Percentiles rank a stretch among this genome's conserved stretches.
Evolutionary conservation across 2,797 vertebrate species (phyloP).

Genomic region (Pyrocephalus nanus): DNA sequence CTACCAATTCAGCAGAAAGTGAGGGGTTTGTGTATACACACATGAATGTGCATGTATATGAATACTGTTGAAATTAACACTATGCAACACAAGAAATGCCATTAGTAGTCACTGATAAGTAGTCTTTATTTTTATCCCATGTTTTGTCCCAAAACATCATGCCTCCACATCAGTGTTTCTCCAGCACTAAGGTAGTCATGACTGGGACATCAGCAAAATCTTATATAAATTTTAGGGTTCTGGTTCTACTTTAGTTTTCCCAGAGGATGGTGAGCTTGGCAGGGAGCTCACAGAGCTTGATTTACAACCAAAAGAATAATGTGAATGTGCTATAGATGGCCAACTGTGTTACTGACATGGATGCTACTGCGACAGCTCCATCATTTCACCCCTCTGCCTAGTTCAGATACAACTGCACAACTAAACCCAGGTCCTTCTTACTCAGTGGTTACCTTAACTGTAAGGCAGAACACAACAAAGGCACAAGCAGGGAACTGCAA

Average conservation of each 20-base stretch:
- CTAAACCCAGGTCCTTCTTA: background rate
- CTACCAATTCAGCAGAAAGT: background rate
- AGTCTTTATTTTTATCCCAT: background rate
- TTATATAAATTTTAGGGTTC: background rate
- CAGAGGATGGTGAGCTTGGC: background rate
- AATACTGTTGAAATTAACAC: background rate
- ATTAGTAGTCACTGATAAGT: background rate
- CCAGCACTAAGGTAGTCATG: background rate
- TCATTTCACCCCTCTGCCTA: background rate
- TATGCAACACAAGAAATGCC: background rate
- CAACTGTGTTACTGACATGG: background rate
- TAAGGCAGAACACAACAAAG: background rate
- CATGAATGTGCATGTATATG: rapidly evolving
- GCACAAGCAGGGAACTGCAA: rapidly evolving
- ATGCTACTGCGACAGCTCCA: background rate
- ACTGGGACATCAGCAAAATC: background rate
- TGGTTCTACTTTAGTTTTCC: background rate
- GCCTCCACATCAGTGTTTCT: background rate
- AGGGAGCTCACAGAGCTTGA: background rate
- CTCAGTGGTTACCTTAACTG: background rate
- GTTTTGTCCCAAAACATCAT: background rate
- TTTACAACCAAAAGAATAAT: background rate
- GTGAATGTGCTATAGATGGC: background rate
- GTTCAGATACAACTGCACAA: background rate
- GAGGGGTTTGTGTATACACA: background rate